phyloP scores from a whole-genome alignment of 2,888 invertebrate species.

The Teleiodes luculella region DNA sequence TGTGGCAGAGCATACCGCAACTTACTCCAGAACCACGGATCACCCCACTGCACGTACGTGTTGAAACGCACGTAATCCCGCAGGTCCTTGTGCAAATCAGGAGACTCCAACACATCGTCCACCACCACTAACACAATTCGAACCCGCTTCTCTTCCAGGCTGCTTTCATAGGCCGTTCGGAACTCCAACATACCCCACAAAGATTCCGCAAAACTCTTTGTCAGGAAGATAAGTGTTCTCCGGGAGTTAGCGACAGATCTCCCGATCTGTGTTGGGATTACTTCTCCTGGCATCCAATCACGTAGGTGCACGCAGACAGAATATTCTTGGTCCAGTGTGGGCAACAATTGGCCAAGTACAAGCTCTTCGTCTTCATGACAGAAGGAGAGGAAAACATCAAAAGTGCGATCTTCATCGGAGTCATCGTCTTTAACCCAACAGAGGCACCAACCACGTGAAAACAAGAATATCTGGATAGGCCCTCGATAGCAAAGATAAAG shows the following conservation, averaged over 20 bases:
- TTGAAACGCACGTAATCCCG: constrained; percentile 83
- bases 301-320: constrained; percentile 84
- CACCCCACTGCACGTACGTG: constrained; percentile 89
- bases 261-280: constrained; percentile 83
- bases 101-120: constrained; percentile 78
- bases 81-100: constrained; percentile 59
- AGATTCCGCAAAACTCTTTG: constrained; percentile 38
- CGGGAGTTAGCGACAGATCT: constrained; percentile 84
- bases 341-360: constrained; percentile 81
- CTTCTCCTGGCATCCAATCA: constrained; percentile 86
- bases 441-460: neutral
- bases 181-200: constrained; percentile 83
- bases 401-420: constrained; percentile 37
- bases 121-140: constrained; percentile 84
- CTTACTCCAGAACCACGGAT: constrained; percentile 89
- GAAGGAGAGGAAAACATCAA: constrained; percentile 92
- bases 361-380: constrained; percentile 86
- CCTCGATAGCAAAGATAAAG: neutral
- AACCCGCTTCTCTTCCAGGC: constrained; percentile 72
- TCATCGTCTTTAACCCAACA: neutral
- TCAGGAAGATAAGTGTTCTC: constrained; percentile 31
- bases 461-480: neutral
- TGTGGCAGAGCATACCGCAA: constrained; percentile 83
- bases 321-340: constrained; percentile 72
- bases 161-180: constrained; percentile 71